A percentile compares a stretch with the other conserved stretches of the same genome.
Evolutionary conservation across 2,797 vertebrate genomes (phyloP).

Genomic region (Buphagus erythrorhynchus): DNA sequence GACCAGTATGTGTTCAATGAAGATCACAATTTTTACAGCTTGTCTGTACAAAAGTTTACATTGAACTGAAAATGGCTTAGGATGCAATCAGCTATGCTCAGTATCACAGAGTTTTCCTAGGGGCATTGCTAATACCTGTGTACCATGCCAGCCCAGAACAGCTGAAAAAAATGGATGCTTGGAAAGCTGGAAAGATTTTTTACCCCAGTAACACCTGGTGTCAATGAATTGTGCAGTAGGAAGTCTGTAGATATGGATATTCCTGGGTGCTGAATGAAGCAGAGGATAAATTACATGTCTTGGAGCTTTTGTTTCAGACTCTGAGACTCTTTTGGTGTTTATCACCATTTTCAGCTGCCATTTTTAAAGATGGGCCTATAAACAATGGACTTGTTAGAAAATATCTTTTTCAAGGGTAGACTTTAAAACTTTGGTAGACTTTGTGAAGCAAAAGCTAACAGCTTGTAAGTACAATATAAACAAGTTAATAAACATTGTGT

Average conservation of each 20-base stretch:
- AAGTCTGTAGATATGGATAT: neutral
- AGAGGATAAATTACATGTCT: neutral
- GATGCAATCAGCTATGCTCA: neutral
- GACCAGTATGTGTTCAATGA: neutral
- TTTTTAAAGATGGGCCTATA: neutral
- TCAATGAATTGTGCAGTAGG: neutral
- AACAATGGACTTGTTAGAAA: neutral
- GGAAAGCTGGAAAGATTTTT: neutral
- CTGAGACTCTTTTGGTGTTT: neutral
- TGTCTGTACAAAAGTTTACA: neutral
- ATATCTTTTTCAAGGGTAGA: neutral
- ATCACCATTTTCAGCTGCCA: neutral
- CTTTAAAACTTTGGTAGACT: neutral
- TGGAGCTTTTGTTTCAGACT: neutral
- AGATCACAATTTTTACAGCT: neutral
- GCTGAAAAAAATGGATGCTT: neutral
- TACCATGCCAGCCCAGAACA: neutral
- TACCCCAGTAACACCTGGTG: rapidly evolving
- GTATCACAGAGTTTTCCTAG: neutral
- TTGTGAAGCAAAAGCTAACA: neutral
- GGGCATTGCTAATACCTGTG: neutral
- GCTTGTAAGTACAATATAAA: neutral
- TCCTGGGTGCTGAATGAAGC: neutral
- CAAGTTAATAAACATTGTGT: neutral
- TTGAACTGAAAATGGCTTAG: neutral